Percentiles rank a stretch among this genome's conserved stretches.
These are phyloP conservation scores for Helleia helle DNA, from an alignment of 2,888 invertebrate species.

Conservation along the genomic window DNA sequence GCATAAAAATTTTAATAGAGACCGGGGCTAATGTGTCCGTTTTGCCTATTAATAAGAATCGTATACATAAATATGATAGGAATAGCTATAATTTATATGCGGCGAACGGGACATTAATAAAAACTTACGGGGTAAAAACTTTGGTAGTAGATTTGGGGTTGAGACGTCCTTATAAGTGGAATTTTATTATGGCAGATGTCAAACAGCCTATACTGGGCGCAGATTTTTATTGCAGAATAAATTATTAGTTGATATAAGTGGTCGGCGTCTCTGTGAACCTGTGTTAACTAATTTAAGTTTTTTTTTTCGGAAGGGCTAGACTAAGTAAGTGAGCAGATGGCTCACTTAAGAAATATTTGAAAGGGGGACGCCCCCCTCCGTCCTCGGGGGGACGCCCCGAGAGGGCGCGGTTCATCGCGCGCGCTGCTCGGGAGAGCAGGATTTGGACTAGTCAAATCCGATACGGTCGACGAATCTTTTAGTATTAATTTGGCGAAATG, in stretches of 20 bases:
- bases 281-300: conserved; percentile 10
- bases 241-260: conserved; percentile 14
- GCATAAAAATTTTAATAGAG: not conserved
- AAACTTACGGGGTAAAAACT: conserved; percentile 10
- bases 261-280: conserved; percentile 12
- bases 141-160: conserved; percentile 12
- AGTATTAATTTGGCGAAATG: conserved; percentile 18
- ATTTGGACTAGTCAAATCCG: no score
- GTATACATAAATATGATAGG: no score
- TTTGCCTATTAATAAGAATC: no score
- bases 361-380: no score
- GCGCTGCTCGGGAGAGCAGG: no score
- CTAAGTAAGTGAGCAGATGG: no score
- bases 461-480: conserved; percentile 18
- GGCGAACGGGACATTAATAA: conserved; percentile 11
- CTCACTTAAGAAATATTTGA: no score
- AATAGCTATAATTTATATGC: conserved; percentile 11
- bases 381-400: no score
- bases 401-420: no score
- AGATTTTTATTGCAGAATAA: conserved; percentile 14
- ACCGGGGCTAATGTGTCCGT: no score
- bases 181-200: conserved; percentile 12
- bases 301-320: no score
- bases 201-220: conserved; percentile 16
- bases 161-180: conserved; percentile 11